A percentile compares a stretch with the other conserved stretches of the same genome.
These are phyloP conservation scores for Poecilia gillii DNA, from an alignment of 2,797 vertebrate species.

Conservation along the genomic window DNA sequence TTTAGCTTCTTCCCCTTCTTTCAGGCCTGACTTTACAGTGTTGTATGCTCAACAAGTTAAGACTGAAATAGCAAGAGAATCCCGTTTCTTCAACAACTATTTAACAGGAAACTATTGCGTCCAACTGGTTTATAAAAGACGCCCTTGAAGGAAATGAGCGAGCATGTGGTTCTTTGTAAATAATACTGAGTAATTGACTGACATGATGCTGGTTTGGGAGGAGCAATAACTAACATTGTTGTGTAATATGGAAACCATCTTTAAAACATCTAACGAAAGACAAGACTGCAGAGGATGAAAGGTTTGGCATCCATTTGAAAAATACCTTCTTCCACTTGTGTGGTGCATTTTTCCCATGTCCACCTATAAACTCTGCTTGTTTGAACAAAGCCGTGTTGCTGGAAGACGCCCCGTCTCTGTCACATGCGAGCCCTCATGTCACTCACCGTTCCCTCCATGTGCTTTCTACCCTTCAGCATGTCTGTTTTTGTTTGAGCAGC, in stretches of 20 bases:
- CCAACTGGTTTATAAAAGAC: not conserved
- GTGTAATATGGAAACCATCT: not conserved
- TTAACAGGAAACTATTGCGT: not conserved
- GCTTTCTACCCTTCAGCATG: constrained; percentile 32
- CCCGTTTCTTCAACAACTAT: not conserved
- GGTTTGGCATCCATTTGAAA: not conserved
- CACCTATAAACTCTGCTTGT: not conserved
- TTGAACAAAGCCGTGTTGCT: constrained; percentile 27
- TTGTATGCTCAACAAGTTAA: not conserved
- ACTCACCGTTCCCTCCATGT: constrained; percentile 38
- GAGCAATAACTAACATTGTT: not conserved
- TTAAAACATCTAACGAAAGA: not conserved
- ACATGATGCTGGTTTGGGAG: not conserved
- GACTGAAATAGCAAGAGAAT: not conserved
- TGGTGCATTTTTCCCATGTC: not conserved
- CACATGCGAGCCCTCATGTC: constrained; percentile 35
- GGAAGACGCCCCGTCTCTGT: constrained; percentile 10
- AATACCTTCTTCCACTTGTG: not conserved
- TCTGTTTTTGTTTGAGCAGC: constrained; percentile 67
- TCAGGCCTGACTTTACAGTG: too few relatives aligned
- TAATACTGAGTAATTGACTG: not conserved
- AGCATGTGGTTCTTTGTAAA: not conserved
- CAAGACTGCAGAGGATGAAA: not conserved
- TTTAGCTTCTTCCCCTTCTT: too few relatives aligned
- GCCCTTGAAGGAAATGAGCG: not conserved